Evolutionary conservation across 2,888 invertebrate species (phyloP).

Genomic region (Drosophila imparisetae): DNA sequence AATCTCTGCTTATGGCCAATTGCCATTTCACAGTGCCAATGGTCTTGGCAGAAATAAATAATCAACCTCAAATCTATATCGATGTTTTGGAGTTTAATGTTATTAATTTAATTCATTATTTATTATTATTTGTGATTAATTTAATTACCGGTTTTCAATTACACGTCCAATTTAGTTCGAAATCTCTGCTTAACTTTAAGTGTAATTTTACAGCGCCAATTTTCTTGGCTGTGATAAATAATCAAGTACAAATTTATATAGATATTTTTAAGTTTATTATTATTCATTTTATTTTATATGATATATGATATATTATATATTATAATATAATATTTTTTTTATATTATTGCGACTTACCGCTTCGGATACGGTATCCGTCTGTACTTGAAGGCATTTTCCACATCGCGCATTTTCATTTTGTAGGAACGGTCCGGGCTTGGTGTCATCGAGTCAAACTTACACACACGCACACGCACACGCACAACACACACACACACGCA

Average conservation of each 20-base stretch:
- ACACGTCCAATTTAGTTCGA: constrained; percentile 24
- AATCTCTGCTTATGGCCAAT: constrained; percentile 15
- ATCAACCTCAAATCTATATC: not conserved
- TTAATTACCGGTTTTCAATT: constrained; percentile 34
- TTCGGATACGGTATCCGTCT: constrained; percentile 84
- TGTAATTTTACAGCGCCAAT: not conserved
- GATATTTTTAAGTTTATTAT: not conserved
- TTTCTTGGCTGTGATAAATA: not conserved
- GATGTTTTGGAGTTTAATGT: not conserved
- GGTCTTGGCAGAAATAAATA: not conserved
- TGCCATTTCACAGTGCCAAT: not conserved
- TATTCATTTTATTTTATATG: not conserved
- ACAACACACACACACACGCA: constrained; percentile 30
- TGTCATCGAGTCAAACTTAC: constrained; percentile 50
- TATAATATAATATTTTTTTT: not conserved
- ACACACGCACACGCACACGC: constrained; percentile 24
- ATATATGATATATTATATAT: not conserved
- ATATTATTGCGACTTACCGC: constrained; percentile 78
- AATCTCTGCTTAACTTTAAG: constrained; percentile 10
- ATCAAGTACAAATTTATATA: not conserved
- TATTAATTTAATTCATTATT: not conserved
- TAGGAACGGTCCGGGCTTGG: constrained; percentile 73
- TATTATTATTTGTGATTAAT: too few relatives aligned
- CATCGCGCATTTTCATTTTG: constrained; percentile 83
- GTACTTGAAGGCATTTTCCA: constrained; percentile 84